These are phyloP conservation scores for Meloe dianella DNA, from an alignment of 2,888 invertebrate species.

Conservation along the genomic window DNA sequence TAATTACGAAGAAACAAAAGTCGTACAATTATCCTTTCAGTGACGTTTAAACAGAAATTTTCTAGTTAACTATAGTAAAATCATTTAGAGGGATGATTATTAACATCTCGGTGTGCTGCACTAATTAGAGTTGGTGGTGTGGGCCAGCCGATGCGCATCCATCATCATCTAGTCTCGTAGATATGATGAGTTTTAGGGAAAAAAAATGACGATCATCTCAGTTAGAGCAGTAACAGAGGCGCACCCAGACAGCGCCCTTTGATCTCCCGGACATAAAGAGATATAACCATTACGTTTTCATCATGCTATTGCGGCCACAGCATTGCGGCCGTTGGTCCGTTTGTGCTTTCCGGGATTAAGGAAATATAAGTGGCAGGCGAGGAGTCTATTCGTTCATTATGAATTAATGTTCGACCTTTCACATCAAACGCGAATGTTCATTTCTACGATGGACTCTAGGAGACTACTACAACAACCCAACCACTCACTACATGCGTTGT, in stretches of 20 bases:
- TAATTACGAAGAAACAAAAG: slow-evolving; percentile 5
- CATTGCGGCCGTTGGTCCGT: slow-evolving; percentile 51
- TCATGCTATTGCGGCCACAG: slow-evolving; percentile 55
- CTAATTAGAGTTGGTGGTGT: slow-evolving; percentile 50
- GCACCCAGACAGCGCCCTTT: slow-evolving; percentile 47
- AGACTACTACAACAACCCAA: background rate
- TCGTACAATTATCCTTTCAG: background rate
- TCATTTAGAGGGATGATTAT: background rate
- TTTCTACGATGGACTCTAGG: slow-evolving; percentile 45
- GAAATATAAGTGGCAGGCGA: slow-evolving; percentile 60
- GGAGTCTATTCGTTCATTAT: slow-evolving; percentile 58
- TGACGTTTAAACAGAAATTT: background rate
- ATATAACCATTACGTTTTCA: slow-evolving; percentile 62
- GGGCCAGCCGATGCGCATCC: slow-evolving; percentile 29
- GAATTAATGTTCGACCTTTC: slow-evolving; percentile 59
- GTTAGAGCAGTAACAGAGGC: slow-evolving; percentile 35
- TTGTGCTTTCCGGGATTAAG: slow-evolving; percentile 60
- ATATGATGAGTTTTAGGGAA: slow-evolving; percentile 53
- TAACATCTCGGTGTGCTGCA: slow-evolving; percentile 49
- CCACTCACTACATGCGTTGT: background rate
- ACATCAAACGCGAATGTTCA: slow-evolving; percentile 55
- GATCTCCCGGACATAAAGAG: slow-evolving; percentile 58
- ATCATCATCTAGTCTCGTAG: slow-evolving; percentile 50
- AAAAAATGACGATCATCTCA: slow-evolving; percentile 49
- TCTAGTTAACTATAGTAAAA: background rate